phyloP scores from a whole-genome alignment of 1,140 invertebrate species.

The Tetramorium simillimum region DNA sequence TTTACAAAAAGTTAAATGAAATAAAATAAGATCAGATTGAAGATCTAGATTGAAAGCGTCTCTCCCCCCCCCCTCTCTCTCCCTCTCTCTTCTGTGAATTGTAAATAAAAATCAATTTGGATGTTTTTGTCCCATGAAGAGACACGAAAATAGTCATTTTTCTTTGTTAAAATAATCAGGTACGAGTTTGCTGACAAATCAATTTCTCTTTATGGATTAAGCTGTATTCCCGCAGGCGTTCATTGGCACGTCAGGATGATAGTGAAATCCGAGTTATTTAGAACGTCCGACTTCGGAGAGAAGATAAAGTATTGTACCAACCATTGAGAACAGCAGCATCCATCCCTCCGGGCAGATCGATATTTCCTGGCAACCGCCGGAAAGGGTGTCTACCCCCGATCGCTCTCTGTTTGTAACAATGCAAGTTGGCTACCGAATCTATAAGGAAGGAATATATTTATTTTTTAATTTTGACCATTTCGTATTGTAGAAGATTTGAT shows the following conservation, averaged over 20 bases:
- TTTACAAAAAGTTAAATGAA: background rate
- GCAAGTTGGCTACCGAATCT: constrained; percentile 69
- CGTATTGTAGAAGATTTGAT: background rate
- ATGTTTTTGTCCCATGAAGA: background rate
- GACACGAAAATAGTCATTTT: background rate
- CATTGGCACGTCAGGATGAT: constrained; percentile 36
- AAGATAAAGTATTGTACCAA: constrained; percentile 73
- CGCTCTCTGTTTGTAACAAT: constrained; percentile 79
- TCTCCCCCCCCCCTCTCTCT: background rate
- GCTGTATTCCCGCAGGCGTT: background rate
- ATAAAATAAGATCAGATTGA: background rate
- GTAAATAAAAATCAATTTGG: background rate
- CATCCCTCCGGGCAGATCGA: constrained; percentile 76
- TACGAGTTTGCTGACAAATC: constrained; percentile 2
- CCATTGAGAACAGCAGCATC: constrained; percentile 75
- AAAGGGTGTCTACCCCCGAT: constrained; percentile 75
- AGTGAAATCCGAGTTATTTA: constrained; percentile 74
- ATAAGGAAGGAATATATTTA: background rate
- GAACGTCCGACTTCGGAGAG: constrained; percentile 54
- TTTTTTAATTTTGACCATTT: background rate
- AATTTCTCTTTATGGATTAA: constrained; percentile 19
- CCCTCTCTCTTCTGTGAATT: background rate
- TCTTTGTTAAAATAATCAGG: background rate
- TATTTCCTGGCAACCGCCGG: constrained; percentile 81
- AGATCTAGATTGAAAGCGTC: too few species aligned